Percentiles rank a stretch among this genome's conserved stretches.
These are phyloP conservation scores for Enteromius treurensis DNA, from an alignment of 2,797 vertebrate species.

Conservation along the genomic window DNA sequence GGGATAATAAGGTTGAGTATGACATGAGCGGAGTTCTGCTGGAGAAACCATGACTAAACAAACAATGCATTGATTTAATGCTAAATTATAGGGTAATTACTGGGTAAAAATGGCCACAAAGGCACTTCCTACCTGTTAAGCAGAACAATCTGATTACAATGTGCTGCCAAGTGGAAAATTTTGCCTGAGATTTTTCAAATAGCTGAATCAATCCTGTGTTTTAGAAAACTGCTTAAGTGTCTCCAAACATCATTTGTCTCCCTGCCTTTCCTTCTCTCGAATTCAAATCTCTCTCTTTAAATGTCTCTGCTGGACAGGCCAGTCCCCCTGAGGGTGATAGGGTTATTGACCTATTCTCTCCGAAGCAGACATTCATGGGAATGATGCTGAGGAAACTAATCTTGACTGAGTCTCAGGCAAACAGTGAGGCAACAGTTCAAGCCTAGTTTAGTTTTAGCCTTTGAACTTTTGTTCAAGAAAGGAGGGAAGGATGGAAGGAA, in stretches of 20 bases:
- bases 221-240: conserved; percentile 48
- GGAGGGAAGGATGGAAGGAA: not conserved
- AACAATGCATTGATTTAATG: conserved; percentile 54
- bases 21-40: conserved; percentile 1
- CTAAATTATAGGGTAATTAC: conserved; percentile 50
- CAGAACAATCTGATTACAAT: conserved; percentile 55
- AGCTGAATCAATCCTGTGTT: conserved; percentile 52
- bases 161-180: conserved; percentile 44
- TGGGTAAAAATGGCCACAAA: conserved; percentile 44
- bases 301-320: conserved; percentile 36
- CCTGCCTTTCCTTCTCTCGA: not conserved
- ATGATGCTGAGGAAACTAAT: conserved; percentile 47
- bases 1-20: not conserved
- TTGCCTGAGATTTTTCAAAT: conserved; percentile 42
- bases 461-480: conserved; percentile 38
- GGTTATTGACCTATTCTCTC: conserved; percentile 52
- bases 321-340: conserved; percentile 39
- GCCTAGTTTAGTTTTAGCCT: conserved; percentile 8
- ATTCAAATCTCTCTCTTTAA: conserved; percentile 38
- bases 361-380: conserved; percentile 38
- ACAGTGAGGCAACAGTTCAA: conserved; percentile 13
- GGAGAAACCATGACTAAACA: conserved; percentile 18
- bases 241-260: conserved; percentile 39
- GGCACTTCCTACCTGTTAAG: conserved; percentile 54
- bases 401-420: conserved; percentile 34